A percentile compares a stretch with the other conserved stretches of the same genome.
Evolutionary conservation across 1,140 invertebrate species (phyloP).

Genomic region (Cydia strobilella): DNA sequence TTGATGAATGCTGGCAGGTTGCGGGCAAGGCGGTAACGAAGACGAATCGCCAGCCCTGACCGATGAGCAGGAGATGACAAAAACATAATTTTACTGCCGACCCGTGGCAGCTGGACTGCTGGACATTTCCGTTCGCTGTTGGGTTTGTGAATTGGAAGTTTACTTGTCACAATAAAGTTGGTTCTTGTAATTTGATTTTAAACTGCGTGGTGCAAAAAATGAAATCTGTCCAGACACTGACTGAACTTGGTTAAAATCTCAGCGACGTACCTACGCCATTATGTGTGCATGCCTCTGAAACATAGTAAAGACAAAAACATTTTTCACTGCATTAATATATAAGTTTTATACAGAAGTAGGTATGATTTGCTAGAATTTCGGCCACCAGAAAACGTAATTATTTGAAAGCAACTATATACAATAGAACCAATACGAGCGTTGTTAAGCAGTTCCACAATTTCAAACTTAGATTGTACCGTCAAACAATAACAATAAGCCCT

Average conservation of each 20-base stretch:
- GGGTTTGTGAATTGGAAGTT: conserved; percentile 5
- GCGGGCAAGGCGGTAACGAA: conserved; percentile 44
- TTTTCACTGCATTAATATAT: no score
- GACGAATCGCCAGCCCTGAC: conserved; percentile 46
- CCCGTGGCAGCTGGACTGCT: neutral
- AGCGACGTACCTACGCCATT: no score
- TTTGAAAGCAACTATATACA: neutral
- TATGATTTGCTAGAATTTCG: no score
- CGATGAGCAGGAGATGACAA: conserved; percentile 39
- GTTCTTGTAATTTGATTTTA: no score
- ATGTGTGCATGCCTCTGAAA: no score
- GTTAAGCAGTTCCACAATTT: neutral
- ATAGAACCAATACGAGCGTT: neutral
- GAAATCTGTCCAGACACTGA: no score
- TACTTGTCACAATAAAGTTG: neutral
- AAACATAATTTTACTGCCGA: conserved; percentile 9
- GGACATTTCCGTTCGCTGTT: conserved; percentile 20
- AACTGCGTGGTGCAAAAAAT: no score
- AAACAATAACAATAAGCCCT: neutral
- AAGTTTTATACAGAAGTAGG: no score
- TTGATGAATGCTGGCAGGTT: conserved; percentile 37
- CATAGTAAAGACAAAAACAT: no score
- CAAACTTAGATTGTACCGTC: neutral
- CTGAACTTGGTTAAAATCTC: no score
- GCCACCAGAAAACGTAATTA: no score